Evolutionary conservation across 1,140 invertebrate genomes (phyloP).

Genomic region (Platyscapa corneri): DNA sequence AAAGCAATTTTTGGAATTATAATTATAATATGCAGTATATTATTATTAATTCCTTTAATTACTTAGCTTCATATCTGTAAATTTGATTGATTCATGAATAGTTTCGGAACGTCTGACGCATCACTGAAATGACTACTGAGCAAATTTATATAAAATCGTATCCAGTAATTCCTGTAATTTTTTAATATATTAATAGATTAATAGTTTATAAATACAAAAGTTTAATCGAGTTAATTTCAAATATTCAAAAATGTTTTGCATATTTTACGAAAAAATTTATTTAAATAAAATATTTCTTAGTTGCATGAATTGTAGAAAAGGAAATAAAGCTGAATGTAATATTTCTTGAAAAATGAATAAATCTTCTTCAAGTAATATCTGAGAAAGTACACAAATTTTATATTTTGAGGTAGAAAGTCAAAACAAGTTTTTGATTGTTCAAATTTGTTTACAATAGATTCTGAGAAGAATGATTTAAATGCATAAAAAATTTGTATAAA

Average conservation of each 20-base stretch:
- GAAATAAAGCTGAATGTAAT: background rate
- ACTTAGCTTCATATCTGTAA: background rate
- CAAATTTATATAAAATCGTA: background rate
- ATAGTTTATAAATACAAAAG: too few relatives aligned
- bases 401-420: background rate
- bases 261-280: background rate
- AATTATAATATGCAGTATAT: background rate
- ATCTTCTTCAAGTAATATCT: background rate
- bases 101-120: conserved; percentile 10
- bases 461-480: background rate
- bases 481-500: background rate
- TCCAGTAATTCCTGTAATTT: too few relatives aligned
- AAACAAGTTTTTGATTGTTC: background rate
- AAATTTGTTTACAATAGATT: background rate
- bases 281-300: background rate
- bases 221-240: too few relatives aligned
- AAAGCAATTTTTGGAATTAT: background rate
- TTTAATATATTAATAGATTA: too few relatives aligned
- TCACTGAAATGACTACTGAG: conserved; percentile 32
- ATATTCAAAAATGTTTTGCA: too few relatives aligned
- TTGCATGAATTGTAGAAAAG: background rate
- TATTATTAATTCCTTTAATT: background rate
- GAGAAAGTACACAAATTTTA: background rate
- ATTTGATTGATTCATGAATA: background rate
- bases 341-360: background rate